A percentile compares a stretch with the other conserved stretches of the same genome.
phyloP scores from a whole-genome alignment of 2,888 invertebrate species.

The Sesamia inferens region DNA sequence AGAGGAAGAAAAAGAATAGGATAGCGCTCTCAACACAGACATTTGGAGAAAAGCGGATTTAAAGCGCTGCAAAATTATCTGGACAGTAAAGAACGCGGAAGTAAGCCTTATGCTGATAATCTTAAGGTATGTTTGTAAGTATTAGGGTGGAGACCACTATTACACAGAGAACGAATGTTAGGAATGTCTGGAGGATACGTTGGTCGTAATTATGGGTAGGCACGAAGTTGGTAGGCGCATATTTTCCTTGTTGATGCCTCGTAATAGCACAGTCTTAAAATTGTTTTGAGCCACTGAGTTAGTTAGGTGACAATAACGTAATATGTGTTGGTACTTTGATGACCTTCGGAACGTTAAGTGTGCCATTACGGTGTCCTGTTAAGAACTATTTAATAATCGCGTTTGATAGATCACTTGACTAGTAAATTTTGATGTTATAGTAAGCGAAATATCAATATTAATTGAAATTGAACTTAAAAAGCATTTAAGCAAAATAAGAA shows the following conservation, averaged over 20 bases:
- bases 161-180: slow-evolving; percentile 70
- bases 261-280: slow-evolving; percentile 58
- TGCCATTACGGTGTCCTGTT: slow-evolving; percentile 9
- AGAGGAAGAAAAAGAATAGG: slow-evolving; percentile 75
- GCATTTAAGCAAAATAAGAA: not conserved
- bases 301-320: slow-evolving; percentile 59
- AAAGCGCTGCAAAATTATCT: slow-evolving; percentile 74
- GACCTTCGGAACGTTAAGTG: slow-evolving; percentile 34
- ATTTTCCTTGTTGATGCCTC: slow-evolving; percentile 60
- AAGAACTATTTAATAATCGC: slow-evolving; percentile 21
- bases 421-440: not conserved
- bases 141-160: slow-evolving; percentile 56
- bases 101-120: slow-evolving; percentile 22
- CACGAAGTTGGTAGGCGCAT: slow-evolving; percentile 57
- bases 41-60: slow-evolving; percentile 79
- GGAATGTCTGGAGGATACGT: slow-evolving; percentile 68
- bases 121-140: slow-evolving; percentile 22
- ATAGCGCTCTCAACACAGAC: slow-evolving; percentile 76
- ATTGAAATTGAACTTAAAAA: not conserved
- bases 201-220: slow-evolving; percentile 67
- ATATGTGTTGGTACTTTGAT: slow-evolving; percentile 38
- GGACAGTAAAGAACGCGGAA: slow-evolving; percentile 38
- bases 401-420: slow-evolving; percentile 19
- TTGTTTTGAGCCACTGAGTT: slow-evolving; percentile 59
- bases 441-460: not conserved